Conservation (phyloP, 2,113 vertebrate species). For the Daubentonia madagascariensis region DNA sequence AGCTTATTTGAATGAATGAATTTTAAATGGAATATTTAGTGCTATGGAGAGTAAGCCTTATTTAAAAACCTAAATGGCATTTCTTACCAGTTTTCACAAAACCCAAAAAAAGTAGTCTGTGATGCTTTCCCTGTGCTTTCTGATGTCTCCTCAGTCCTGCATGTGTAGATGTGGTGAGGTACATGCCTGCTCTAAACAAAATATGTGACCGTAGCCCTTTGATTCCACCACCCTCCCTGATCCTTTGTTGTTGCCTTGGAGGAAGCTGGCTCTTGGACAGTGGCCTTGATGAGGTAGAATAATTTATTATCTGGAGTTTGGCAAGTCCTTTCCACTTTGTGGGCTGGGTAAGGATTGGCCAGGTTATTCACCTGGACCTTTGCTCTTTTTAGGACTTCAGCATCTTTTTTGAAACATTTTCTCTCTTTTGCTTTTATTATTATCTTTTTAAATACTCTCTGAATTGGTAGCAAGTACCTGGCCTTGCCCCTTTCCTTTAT, state of each 20-base stretch:
- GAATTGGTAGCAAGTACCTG: neutral
- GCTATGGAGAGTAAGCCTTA: neutral
- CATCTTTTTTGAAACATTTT: neutral
- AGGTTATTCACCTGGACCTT: neutral
- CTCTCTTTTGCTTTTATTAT: neutral
- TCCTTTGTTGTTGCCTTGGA: neutral
- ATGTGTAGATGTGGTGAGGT: neutral
- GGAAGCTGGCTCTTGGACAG: neutral
- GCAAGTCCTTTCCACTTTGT: neutral
- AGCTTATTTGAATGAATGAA: neutral
- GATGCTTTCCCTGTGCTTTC: neutral
- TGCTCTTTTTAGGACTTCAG: neutral
- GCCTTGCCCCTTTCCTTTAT: neutral
- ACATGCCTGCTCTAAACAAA: neutral
- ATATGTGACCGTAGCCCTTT: neutral
- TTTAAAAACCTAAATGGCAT: neutral
- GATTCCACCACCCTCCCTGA: accelerated
- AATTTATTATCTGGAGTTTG: neutral
- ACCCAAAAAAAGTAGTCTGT: no score
- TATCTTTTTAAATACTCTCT: neutral
- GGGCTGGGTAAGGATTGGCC: neutral
- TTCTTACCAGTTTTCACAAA: neutral
- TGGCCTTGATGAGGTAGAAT: neutral
- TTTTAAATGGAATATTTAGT: neutral
- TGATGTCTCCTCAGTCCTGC: neutral